A percentile compares a stretch with the other conserved stretches of the same genome.
phyloP scores from a whole-genome alignment of 2,888 invertebrate genomes.

The Polyploca ridens region DNA sequence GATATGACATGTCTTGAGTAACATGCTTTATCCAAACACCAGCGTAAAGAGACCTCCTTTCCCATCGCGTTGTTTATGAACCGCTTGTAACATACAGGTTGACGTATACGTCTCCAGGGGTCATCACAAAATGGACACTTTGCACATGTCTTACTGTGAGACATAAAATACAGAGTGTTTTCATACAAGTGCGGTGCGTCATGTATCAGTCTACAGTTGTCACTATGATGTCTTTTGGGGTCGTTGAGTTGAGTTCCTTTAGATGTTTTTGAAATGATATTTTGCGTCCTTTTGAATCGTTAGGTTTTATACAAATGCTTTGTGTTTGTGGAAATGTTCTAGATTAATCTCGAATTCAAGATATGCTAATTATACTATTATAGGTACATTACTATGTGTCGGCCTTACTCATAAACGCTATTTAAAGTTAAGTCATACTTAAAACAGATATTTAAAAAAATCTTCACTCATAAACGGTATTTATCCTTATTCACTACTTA shows the following conservation, averaged over 20 bases:
- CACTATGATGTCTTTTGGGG: constrained; percentile 58
- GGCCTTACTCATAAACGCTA: no score
- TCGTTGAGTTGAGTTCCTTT: constrained; percentile 25
- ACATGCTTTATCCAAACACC: constrained; percentile 57
- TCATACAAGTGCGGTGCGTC: constrained; percentile 56
- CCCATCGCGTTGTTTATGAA: constrained; percentile 29
- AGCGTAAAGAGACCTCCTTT: constrained; percentile 46
- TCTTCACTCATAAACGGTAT: no score
- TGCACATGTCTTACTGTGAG: constrained; percentile 56
- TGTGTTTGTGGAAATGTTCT: background rate
- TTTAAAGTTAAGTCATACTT: no score
- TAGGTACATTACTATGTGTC: no score
- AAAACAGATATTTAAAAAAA: no score
- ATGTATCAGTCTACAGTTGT: constrained; percentile 64
- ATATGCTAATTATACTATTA: no score
- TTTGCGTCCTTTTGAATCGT: constrained; percentile 2
- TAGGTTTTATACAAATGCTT: constrained; percentile 8
- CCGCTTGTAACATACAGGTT: constrained; percentile 28
- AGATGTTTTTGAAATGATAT: constrained; percentile 11
- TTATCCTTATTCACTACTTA: no score
- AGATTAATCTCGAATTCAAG: no score
- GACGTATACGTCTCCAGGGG: constrained; percentile 33
- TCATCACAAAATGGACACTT: constrained; percentile 61
- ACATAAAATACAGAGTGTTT: constrained; percentile 67
- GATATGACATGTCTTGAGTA: constrained; percentile 60